phyloP scores from a whole-genome alignment of 2,888 invertebrate species.

The Dynastes tityus region DNA sequence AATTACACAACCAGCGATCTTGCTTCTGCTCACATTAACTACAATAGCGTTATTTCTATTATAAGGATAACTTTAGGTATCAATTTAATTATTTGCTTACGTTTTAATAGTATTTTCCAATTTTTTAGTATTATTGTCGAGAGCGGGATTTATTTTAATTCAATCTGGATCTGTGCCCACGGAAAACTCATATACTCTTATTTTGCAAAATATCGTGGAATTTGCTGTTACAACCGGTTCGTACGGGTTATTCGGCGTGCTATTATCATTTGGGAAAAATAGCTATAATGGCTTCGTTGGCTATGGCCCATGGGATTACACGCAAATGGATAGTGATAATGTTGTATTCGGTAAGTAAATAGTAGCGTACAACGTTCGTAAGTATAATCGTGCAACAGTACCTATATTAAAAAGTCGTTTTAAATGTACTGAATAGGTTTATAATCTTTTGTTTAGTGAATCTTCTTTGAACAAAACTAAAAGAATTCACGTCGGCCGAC shows the following conservation, averaged over 20 bases:
- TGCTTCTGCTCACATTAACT: slow-evolving; percentile 14
- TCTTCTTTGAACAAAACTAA: no score
- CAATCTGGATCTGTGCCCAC: slow-evolving; percentile 65
- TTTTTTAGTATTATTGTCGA: slow-evolving; percentile 47
- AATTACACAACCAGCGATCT: slow-evolving; percentile 18
- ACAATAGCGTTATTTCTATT: slow-evolving; percentile 28
- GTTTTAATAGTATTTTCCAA: neutral
- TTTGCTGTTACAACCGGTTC: slow-evolving; percentile 62
- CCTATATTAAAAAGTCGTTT: no score
- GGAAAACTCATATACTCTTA: slow-evolving; percentile 65
- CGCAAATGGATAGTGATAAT: slow-evolving; percentile 56
- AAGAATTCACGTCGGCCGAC: no score
- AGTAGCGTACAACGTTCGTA: neutral
- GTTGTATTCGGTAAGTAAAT: slow-evolving; percentile 53
- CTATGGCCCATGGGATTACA: slow-evolving; percentile 61
- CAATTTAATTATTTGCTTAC: neutral
- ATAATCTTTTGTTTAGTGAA: no score
- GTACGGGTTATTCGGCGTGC: slow-evolving; percentile 63
- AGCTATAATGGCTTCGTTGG: slow-evolving; percentile 61
- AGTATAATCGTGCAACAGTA: no score
- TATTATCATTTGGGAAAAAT: slow-evolving; percentile 61
- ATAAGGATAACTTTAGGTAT: slow-evolving; percentile 49
- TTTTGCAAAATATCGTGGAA: slow-evolving; percentile 67
- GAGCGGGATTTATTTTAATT: slow-evolving; percentile 60
- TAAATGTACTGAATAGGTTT: no score